Evolutionary conservation across 2,113 vertebrate genomes (phyloP).

Genomic region (Myrmecophaga tridactyla): DNA sequence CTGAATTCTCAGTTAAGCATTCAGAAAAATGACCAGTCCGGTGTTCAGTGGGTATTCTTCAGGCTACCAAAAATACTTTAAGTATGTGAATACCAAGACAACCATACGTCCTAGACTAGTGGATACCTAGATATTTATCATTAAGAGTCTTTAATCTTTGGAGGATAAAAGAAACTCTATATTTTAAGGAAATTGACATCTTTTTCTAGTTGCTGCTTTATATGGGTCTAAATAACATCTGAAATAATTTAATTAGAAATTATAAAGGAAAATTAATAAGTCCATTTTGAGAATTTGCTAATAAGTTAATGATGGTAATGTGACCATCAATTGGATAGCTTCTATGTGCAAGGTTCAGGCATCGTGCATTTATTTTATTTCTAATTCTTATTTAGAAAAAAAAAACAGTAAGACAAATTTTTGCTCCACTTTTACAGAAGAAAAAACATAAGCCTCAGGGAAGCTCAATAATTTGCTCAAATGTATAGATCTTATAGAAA

Average conservation of each 20-base stretch:
- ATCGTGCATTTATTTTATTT: slow-evolving; percentile 27
- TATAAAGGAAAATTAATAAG: not conserved
- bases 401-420: slow-evolving; percentile 5
- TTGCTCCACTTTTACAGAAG: slow-evolving; percentile 39
- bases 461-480: slow-evolving; percentile 18
- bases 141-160: not conserved
- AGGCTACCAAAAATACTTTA: not conserved
- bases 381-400: slow-evolving; percentile 43
- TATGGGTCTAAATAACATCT: slow-evolving; percentile 11
- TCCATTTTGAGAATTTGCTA: slow-evolving; percentile 30
- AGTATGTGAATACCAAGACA: not conserved
- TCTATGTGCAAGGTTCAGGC: not conserved
- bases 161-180: not conserved
- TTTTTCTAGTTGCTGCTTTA: not conserved
- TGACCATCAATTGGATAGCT: slow-evolving; percentile 33
- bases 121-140: not conserved
- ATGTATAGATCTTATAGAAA: slow-evolving; percentile 35
- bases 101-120: not conserved
- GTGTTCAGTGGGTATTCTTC: not conserved
- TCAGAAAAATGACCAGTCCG: not conserved
- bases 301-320: slow-evolving; percentile 36
- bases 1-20: not conserved
- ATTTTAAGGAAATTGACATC: not conserved
- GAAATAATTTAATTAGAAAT: slow-evolving; percentile 39
- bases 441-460: not conserved